These are phyloP conservation scores for Pitangus sulphuratus DNA, from an alignment of 2,797 vertebrate genomes.

Conservation along the genomic window DNA sequence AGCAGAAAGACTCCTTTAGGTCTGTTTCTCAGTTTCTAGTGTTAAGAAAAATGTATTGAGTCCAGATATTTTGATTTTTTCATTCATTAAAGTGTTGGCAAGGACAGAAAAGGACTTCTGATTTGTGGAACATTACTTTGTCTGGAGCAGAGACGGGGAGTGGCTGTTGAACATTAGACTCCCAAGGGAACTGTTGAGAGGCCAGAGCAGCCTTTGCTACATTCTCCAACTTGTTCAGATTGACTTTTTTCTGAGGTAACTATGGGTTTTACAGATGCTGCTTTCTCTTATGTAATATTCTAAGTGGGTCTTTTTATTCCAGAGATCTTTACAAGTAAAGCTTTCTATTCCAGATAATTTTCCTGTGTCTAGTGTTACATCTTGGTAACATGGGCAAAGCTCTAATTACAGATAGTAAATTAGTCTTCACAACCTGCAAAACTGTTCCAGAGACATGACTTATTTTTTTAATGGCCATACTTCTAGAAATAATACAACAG, in stretches of 20 bases:
- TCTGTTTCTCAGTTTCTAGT: not conserved
- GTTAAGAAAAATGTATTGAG: not conserved
- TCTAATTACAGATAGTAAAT: constrained; percentile 55
- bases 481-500: constrained; percentile 9
- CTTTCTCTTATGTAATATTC: not conserved
- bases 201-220: not conserved
- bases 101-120: not conserved
- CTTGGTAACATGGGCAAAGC: not conserved
- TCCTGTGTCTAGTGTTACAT: not conserved
- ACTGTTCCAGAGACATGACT: constrained; percentile 13
- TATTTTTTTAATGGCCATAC: constrained; percentile 15
- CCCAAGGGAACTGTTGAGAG: not conserved
- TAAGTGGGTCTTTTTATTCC: not conserved
- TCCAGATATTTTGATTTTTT: not conserved
- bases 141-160: not conserved
- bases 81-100: not conserved
- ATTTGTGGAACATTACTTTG: not conserved
- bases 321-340: not conserved
- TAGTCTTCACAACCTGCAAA: constrained; percentile 11
- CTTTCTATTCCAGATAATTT: not conserved
- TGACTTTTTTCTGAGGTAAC: not conserved
- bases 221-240: not conserved
- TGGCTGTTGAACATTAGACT: not conserved
- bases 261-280: not conserved
- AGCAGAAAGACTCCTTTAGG: not conserved